Base-by-base conservation (phyloP, 2,888 invertebrate species). In the Cryptocephalus moraei region DNA sequence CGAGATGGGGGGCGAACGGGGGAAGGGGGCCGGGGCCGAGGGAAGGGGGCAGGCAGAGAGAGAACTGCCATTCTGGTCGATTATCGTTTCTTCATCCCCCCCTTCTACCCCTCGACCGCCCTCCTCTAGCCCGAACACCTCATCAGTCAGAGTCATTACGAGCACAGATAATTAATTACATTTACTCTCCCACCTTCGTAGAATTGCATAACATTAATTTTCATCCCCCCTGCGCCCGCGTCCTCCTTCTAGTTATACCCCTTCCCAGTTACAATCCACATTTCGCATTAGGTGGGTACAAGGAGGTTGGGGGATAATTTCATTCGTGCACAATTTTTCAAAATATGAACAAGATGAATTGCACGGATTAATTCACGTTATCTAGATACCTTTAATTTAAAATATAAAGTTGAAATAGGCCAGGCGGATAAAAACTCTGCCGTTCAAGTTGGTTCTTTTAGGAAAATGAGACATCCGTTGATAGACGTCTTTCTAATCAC, bases 61-160 rank as follows among this genome's bases (percentile, higher is more conserved):
- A 62, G 62, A 61, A 22, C 22, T 22, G 22, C 22, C 36, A 36
- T 36, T 36, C 36, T 36, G 36, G 36, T 36, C 36, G 68, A 67
- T 66, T 66, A 66, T 65, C 65, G 64, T 60, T 65, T 62, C 64
- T 58, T 62, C 59, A 59, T 59, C 58, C 58, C 56, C 57, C n/a
- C 56, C 56, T 50, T 56, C 49, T 39, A 48, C 47, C 22, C 22
- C 38, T 44, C 54, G 12, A 10, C 54, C 54, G 33, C 52, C 54
- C 54, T 56, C 55, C 59, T 55, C 57, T 60, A 58, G 44, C 57
- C 67, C 66, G 67, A 69, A 70, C 70, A 71, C 70, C 76, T 76
- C 76, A 76, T 76, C 76, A 77, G 76, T 76, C 76, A 76, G 77
- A 77, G 76, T 77, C 77, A 77, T 77, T 77, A 76, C 70, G 69